Base-by-base conservation (phyloP, 2,888 invertebrate genomes). In the Spisula subtruncata region DNA sequence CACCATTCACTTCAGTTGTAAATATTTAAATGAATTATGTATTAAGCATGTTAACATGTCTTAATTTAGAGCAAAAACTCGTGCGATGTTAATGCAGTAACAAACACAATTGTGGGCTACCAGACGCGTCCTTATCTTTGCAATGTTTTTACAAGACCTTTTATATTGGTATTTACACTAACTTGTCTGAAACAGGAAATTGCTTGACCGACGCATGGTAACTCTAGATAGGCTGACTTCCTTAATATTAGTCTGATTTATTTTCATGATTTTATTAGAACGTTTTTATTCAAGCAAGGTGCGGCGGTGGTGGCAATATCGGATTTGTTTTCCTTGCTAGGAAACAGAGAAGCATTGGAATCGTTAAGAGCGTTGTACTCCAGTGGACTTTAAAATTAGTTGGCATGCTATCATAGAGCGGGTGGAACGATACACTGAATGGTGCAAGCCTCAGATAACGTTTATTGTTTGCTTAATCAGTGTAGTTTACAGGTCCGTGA, bases 151-250 rank as follows among this genome's bases (percentile, higher is more conserved):
- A 18, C 32, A 25, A 14, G 75, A 32, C 35, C 14, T 75, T 75
- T 75, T 75, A 71, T 71, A 71, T 32, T 14, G 14, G 35, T 75
- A 25, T 75, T 75, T 75, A 75, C 35, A 75, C 29, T 32, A 29
- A 25, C 75, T 32, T 35, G 32, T 75, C 75, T 35, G 32, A 35
- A 80, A 81, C 85, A n/a, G 88, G 88, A 88, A 88, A 88, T 88
- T 88, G 51, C 35, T 71, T 48, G 48, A 75, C 41, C 75, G 20
- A 46, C 12, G 56, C 46, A 32, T 85, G 54, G 88, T n/a, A 85
- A 88, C 81, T n/a, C n/a, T 46, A 75, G 88, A 85, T 41, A 29
- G 1, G 79, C 85, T 86, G 54, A 89, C 86, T 89, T 89, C 89
- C 89, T 51, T n/a, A 18, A 46, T 54, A 66, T 86, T 56, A 79